Conservation (phyloP, 2,113 vertebrate genomes). For the Procapra przewalskii region DNA sequence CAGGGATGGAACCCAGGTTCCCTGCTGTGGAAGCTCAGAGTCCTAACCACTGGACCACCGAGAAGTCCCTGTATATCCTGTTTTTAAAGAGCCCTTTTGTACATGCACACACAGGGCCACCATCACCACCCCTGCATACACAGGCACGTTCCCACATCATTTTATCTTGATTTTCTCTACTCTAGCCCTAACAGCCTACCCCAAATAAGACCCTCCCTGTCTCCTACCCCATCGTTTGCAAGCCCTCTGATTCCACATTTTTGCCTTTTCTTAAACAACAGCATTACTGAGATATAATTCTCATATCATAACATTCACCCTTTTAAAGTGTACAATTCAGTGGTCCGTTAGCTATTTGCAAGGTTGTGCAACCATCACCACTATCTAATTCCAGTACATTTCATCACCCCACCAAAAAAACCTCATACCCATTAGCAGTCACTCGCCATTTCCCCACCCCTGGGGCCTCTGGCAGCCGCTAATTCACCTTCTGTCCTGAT, state of each 20-base stretch:
- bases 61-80: neutral
- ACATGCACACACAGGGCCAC: no score
- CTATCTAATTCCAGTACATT: neutral
- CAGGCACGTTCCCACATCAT: neutral
- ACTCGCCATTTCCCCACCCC: neutral
- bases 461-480: neutral
- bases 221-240: neutral
- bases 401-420: neutral
- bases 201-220: neutral
- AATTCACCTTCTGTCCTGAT: neutral
- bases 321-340: neutral
- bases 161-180: neutral
- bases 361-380: neutral
- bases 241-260: neutral
- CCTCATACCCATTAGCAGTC: neutral
- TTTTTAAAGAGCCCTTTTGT: neutral
- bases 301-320: neutral
- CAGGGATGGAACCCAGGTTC: neutral
- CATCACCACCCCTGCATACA: no score
- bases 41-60: neutral
- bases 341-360: neutral
- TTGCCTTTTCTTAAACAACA: neutral
- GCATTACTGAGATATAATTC: neutral
- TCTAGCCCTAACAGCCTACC: neutral
- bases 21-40: neutral